These are phyloP conservation scores for Salvelinus alpinus DNA, from an alignment of 2,113 vertebrate species.

Conservation along the genomic window DNA sequence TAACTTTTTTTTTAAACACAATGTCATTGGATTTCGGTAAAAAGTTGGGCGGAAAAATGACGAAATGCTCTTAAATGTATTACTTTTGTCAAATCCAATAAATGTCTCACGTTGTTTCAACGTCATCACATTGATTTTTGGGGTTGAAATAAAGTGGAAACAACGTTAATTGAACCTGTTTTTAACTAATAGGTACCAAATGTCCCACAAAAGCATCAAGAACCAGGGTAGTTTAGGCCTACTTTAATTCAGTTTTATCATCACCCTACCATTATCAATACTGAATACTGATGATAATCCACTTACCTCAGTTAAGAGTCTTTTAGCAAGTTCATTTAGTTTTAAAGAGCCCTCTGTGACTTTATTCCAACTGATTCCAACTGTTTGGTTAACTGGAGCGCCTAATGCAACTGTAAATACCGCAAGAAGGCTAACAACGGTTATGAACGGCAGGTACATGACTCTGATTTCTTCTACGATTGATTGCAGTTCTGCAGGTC, in stretches of 20 bases:
- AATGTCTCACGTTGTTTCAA: too few relatives aligned
- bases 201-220: not conserved
- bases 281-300: not conserved
- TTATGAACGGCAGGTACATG: slow-evolving; percentile 29
- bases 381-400: slow-evolving; percentile 34
- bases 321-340: slow-evolving; percentile 46
- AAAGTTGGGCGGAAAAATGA: too few relatives aligned
- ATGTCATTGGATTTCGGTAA: too few relatives aligned
- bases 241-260: too few relatives aligned
- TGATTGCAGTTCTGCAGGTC: not conserved
- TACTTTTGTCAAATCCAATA: too few relatives aligned
- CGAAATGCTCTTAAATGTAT: too few relatives aligned
- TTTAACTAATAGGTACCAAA: too few relatives aligned
- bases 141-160: too few relatives aligned
- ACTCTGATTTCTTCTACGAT: not conserved
- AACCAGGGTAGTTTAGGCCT: too few relatives aligned
- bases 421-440: not conserved
- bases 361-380: slow-evolving; percentile 12
- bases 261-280: not conserved
- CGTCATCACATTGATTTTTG: too few relatives aligned
- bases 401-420: not conserved
- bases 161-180: too few relatives aligned
- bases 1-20: too few relatives aligned
- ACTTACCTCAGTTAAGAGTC: slow-evolving; percentile 37
- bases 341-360: slow-evolving; percentile 16